Percentiles rank a stretch among this genome's conserved stretches.
phyloP scores from a whole-genome alignment of 2,113 vertebrate species.

The Leucosticte australis region DNA sequence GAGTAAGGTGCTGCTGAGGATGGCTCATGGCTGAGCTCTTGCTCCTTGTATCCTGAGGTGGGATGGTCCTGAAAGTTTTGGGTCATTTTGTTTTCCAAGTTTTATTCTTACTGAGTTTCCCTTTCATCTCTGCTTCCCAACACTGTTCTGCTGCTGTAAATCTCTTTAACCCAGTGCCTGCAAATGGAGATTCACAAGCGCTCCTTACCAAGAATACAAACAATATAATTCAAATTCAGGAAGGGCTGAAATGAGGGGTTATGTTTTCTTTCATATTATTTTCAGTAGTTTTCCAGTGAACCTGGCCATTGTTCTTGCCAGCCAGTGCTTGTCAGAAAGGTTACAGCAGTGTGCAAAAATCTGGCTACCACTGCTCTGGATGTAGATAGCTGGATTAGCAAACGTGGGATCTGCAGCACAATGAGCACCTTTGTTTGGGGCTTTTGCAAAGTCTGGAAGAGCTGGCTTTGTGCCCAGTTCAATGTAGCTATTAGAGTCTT shows the following conservation, averaged over 20 bases:
- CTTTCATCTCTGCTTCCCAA: background rate
- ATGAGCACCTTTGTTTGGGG: slow-evolving; percentile 31
- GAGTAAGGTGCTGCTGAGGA: background rate
- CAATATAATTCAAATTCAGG: background rate
- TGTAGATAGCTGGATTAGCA: background rate
- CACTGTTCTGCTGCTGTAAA: background rate
- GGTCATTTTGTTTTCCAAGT: background rate
- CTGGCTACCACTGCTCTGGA: background rate
- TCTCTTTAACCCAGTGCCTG: background rate
- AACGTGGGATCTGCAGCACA: background rate
- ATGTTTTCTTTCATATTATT: background rate
- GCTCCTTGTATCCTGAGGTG: background rate
- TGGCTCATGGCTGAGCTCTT: background rate
- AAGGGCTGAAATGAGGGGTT: background rate
- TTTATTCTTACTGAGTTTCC: background rate
- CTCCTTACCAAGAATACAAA: background rate
- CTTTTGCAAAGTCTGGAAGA: background rate
- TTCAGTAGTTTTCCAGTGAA: slow-evolving; percentile 12
- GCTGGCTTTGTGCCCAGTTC: background rate
- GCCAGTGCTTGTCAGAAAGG: background rate
- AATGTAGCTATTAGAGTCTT: slow-evolving; percentile 25
- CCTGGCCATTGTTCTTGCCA: background rate
- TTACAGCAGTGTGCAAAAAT: background rate
- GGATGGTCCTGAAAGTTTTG: background rate
- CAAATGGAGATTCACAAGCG: background rate